phyloP scores from a whole-genome alignment of 2,797 vertebrate species.

The Borostomias antarcticus region DNA sequence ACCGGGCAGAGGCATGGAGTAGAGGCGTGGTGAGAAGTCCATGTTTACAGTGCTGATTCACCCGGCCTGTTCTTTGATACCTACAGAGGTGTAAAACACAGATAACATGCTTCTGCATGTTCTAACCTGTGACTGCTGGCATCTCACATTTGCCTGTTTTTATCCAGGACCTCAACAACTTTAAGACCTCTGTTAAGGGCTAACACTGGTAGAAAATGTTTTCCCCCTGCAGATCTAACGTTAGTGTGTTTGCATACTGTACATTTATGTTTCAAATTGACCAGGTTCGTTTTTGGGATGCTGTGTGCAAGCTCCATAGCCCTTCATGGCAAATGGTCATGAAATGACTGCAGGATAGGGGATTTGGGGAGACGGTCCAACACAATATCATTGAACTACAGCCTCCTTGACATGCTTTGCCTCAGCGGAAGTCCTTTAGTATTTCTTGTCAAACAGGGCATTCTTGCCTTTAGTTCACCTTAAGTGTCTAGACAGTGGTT shows the following conservation, averaged over 20 bases:
- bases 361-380: constrained; percentile 74
- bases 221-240: not conserved
- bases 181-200: not conserved
- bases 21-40: constrained; percentile 14
- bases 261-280: too few species aligned
- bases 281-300: constrained; percentile 42
- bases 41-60: constrained; percentile 23
- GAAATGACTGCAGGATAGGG: constrained; percentile 70
- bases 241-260: too few species aligned
- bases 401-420: constrained; percentile 65
- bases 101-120: constrained; percentile 46
- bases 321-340: constrained; percentile 66
- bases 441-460: constrained; percentile 81
- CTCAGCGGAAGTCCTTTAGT: constrained; percentile 78
- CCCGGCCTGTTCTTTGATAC: constrained; percentile 28
- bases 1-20: not conserved
- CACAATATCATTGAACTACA: constrained; percentile 78
- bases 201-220: not conserved
- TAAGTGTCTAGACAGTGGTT: constrained; percentile 86
- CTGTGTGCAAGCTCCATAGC: constrained; percentile 43
- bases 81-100: constrained; percentile 7
- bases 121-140: constrained; percentile 38
- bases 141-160: constrained; percentile 46
- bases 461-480: constrained; percentile 80
- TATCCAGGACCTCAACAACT: not conserved